phyloP scores from a whole-genome alignment of 2,888 invertebrate genomes.

The Carpatolechia fugitivella region DNA sequence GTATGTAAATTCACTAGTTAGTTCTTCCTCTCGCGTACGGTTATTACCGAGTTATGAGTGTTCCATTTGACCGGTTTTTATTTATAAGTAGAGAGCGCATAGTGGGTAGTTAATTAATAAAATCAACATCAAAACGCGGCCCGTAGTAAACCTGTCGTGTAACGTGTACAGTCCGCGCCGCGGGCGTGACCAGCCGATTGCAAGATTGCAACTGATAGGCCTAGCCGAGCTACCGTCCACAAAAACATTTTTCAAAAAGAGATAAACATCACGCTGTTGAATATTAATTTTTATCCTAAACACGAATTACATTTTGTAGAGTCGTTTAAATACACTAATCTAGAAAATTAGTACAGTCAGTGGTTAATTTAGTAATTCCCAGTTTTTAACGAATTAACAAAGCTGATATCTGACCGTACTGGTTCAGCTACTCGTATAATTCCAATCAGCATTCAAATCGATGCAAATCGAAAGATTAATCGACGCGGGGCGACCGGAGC shows the following conservation, averaged over 20 bases:
- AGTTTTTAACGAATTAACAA: too few relatives aligned
- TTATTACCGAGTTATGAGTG: background rate
- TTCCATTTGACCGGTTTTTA: constrained; percentile 20
- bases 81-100: constrained; percentile 16
- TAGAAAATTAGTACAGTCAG: too few relatives aligned
- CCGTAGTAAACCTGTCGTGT: constrained; percentile 38
- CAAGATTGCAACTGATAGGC: constrained; percentile 42
- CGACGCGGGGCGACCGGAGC: constrained; percentile 50
- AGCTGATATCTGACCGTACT: background rate
- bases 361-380: background rate
- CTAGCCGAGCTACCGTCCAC: background rate
- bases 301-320: too few relatives aligned
- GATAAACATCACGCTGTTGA: too few relatives aligned
- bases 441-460: constrained; percentile 71
- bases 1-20: constrained; percentile 4
- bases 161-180: constrained; percentile 40
- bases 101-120: constrained; percentile 25
- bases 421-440: constrained; percentile 43
- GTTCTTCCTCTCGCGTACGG: background rate
- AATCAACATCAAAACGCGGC: constrained; percentile 26
- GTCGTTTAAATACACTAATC: too few relatives aligned
- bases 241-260: background rate
- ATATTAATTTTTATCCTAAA: too few relatives aligned
- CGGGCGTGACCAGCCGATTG: constrained; percentile 47
- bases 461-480: constrained; percentile 71